Conservation (phyloP, 2,797 vertebrate genomes). For the Zalophus californianus region DNA sequence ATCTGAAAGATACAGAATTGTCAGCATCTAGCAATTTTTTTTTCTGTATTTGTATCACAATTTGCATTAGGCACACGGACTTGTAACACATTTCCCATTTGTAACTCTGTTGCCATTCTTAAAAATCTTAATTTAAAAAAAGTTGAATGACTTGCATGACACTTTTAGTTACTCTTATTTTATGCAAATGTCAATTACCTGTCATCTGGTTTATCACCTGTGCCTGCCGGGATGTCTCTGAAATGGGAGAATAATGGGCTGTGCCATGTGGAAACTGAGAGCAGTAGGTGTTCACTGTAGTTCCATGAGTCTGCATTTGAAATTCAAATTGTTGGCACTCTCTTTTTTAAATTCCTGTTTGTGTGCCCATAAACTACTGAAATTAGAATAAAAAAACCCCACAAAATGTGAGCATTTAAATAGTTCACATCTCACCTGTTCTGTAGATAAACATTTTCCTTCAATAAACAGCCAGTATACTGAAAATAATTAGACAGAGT, state of each 20-base stretch:
- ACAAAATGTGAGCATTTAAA: background rate
- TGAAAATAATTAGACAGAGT: conserved; percentile 43
- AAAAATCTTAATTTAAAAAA: background rate
- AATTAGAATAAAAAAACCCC: background rate
- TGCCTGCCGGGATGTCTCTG: background rate
- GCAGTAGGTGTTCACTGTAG: background rate
- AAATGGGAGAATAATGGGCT: background rate
- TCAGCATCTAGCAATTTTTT: too few relatives aligned
- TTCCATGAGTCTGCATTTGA: background rate
- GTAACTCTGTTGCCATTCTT: background rate
- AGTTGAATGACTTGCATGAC: background rate
- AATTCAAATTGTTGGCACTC: background rate
- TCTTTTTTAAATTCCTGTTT: background rate
- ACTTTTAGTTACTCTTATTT: background rate
- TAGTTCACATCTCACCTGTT: background rate
- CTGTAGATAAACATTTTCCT: background rate
- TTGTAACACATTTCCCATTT: background rate
- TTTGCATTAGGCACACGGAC: background rate
- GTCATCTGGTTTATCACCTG: background rate
- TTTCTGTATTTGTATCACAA: too few relatives aligned
- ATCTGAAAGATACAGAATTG: background rate
- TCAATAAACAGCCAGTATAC: background rate
- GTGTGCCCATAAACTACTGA: background rate
- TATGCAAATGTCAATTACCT: background rate
- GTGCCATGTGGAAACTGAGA: fast-evolving